phyloP scores from a whole-genome alignment of 2,888 invertebrate genomes.

The Zelleria hepariella region DNA sequence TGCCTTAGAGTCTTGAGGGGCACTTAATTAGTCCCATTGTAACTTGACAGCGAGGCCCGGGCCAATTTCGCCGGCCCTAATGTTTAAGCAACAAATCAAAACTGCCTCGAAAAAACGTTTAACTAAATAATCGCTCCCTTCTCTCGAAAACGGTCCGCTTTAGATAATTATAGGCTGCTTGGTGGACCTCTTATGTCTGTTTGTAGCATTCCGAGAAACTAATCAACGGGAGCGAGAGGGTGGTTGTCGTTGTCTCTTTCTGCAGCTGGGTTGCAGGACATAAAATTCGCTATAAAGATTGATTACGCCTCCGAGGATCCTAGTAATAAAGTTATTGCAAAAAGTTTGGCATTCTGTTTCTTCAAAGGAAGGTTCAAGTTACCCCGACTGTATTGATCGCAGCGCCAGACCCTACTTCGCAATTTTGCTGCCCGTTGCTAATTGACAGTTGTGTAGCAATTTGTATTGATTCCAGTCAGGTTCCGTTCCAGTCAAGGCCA shows the following conservation, averaged over 20 bases:
- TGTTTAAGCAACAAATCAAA: conserved; percentile 57
- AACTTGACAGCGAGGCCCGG: conserved; percentile 53
- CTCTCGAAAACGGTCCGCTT: conserved; percentile 55
- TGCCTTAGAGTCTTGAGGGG: conserved; percentile 36
- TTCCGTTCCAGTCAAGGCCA: no score
- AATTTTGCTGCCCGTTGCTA: no score
- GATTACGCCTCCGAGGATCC: not conserved
- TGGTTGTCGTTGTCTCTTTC: not conserved
- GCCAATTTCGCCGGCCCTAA: conserved; percentile 45
- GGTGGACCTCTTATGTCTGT: conserved; percentile 1
- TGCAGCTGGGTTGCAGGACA: not conserved
- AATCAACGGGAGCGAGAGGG: conserved; percentile 1
- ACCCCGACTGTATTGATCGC: no score
- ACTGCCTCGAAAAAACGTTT: conserved; percentile 59
- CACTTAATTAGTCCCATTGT: conserved; percentile 69
- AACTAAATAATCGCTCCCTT: conserved; percentile 63
- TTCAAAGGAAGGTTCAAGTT: no score
- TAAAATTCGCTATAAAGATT: not conserved
- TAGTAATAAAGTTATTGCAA: not conserved
- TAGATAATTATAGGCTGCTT: conserved; percentile 65
- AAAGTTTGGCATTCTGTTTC: not conserved
- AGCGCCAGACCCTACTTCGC: no score
- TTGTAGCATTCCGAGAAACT: conserved; percentile 5
- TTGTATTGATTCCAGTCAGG: no score
- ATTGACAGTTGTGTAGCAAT: no score